A percentile compares a stretch with the other conserved stretches of the same genome.
These are phyloP conservation scores for Oceanodroma leucorhoa DNA, from an alignment of 2,797 vertebrate genomes.

Conservation along the genomic window DNA sequence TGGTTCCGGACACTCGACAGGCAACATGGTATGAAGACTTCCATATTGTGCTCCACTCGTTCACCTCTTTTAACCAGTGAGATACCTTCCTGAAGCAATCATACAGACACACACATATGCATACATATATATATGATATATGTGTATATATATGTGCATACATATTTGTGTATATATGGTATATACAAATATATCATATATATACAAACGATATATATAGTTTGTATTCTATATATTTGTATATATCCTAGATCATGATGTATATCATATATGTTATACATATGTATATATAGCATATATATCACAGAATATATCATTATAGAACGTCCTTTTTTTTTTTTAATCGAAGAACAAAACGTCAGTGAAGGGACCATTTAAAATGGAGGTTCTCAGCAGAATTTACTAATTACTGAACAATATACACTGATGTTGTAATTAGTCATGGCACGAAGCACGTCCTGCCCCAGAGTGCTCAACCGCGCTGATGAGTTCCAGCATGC, in stretches of 20 bases:
- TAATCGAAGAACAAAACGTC: not conserved
- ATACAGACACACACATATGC: not conserved
- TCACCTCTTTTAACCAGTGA: not conserved
- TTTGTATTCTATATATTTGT: not conserved
- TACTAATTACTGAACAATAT: not conserved
- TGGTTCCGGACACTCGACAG: not conserved
- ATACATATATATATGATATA: not conserved
- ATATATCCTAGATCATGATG: too few species aligned
- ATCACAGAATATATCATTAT: not conserved
- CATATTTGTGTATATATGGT: not conserved
- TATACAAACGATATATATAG: not conserved
- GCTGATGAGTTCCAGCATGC: not conserved
- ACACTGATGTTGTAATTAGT: not conserved
- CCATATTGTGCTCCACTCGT: not conserved
- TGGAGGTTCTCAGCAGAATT: not conserved
- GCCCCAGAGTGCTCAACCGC: not conserved
- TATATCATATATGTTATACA: not conserved
- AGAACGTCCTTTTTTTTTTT: not conserved
- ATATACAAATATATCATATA: not conserved
- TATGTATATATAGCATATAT: not conserved
- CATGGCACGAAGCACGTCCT: not conserved
- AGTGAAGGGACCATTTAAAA: not conserved
- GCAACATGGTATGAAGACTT: not conserved
- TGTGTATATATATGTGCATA: not conserved
- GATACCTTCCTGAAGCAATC: not conserved